Conservation (phyloP, 1,140 invertebrate genomes). For the Lordiphosa stackelbergi region DNA sequence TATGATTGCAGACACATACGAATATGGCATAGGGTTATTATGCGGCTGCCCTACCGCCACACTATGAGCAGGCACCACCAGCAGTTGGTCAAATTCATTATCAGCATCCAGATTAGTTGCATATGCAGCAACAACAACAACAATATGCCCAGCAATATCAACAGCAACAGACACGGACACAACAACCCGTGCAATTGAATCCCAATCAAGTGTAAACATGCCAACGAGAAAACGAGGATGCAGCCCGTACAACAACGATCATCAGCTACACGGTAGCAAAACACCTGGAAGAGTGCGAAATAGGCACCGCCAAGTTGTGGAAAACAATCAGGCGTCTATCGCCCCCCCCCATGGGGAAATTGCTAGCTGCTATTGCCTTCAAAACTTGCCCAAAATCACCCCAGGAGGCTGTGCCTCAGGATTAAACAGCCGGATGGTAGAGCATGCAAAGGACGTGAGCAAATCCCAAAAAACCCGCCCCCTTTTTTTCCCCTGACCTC, state of each 20-base stretch:
- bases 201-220: conserved; percentile 47
- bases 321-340: too few species aligned
- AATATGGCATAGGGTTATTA: conserved; percentile 74
- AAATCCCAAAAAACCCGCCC: too few species aligned
- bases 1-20: conserved; percentile 79
- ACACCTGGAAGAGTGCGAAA: too few species aligned
- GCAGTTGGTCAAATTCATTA: conserved; percentile 51
- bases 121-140: conserved; percentile 68
- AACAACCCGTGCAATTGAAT: conserved; percentile 40
- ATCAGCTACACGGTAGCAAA: conserved; percentile 24
- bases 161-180: conserved; percentile 56
- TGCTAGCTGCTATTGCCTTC: too few species aligned
- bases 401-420: too few species aligned
- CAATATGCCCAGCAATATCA: conserved; percentile 68
- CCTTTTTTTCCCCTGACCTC: too few species aligned
- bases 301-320: too few species aligned
- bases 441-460: too few species aligned
- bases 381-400: too few species aligned
- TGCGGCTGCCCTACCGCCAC: conserved; percentile 34
- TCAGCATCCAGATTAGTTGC: conserved; percentile 60
- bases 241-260: conserved; percentile 32
- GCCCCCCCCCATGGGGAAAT: too few species aligned
- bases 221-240: too few species aligned
- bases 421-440: too few species aligned
- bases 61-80: conserved; percentile 42